Evolutionary conservation across 2,113 vertebrate species (phyloP).

Genomic region (Recurvirostra avosetta): DNA sequence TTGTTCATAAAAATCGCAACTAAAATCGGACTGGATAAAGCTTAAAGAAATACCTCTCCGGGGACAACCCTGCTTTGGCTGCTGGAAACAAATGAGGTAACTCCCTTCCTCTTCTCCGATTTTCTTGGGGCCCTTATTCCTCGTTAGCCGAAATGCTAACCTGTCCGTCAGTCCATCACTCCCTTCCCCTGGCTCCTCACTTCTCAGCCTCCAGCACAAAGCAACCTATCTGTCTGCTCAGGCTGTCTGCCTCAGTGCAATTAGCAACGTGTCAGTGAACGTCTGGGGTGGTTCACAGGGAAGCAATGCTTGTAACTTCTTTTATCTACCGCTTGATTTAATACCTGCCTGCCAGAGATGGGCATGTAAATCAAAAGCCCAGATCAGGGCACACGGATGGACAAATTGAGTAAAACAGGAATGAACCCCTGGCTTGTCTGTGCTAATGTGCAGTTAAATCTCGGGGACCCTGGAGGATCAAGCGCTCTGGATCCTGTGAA

Average conservation of each 20-base stretch:
- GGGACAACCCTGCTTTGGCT: conserved; percentile 11
- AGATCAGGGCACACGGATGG: background rate
- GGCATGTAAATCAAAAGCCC: background rate
- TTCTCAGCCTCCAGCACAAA: background rate
- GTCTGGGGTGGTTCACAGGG: background rate
- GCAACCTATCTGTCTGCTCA: background rate
- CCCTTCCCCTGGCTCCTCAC: background rate
- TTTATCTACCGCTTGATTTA: background rate
- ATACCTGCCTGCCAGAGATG: background rate
- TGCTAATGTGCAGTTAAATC: background rate
- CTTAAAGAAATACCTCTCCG: conserved; percentile 42
- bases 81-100: conserved; percentile 27
- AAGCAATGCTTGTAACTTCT: background rate
- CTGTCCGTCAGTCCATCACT: background rate
- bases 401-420: background rate
- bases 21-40: conserved; percentile 2
- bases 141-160: background rate
- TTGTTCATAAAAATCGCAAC: conserved; percentile 36
- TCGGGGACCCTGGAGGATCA: accelerated
- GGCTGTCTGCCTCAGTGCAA: background rate
- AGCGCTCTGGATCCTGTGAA: background rate
- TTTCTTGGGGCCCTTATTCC: background rate
- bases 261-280: background rate
- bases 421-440: background rate
- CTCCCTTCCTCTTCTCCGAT: conserved; percentile 44